Conservation (phyloP, 2,888 invertebrate genomes). For the Polydrusus tereticollis region DNA sequence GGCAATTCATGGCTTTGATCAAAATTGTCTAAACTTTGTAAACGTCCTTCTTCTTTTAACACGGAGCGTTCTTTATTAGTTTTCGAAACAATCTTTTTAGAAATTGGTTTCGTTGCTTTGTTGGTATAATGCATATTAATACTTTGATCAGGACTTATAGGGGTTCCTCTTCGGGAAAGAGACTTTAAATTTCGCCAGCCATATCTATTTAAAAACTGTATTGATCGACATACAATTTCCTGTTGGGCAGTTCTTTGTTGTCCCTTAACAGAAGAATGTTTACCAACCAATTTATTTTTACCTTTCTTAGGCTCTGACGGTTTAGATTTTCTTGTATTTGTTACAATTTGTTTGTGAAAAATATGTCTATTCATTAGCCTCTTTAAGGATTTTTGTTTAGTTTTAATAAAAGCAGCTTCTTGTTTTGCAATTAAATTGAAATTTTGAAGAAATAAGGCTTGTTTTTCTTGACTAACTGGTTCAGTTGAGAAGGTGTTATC, state of each 20-base stretch:
- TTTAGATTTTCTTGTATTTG: background rate
- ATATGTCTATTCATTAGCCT: background rate
- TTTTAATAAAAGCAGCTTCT: slow-evolving; percentile 13
- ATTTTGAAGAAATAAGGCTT: slow-evolving; percentile 21
- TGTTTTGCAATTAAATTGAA: slow-evolving; percentile 11
- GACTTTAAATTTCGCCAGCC: slow-evolving; percentile 15
- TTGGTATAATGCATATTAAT: too few relatives aligned
- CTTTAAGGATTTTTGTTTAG: background rate
- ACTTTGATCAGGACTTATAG: background rate
- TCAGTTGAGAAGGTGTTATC: background rate
- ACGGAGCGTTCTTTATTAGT: background rate
- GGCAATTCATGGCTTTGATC: background rate
- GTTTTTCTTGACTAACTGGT: background rate
- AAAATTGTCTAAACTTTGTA: background rate
- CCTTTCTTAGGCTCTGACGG: background rate
- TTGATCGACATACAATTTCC: background rate
- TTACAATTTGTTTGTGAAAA: background rate
- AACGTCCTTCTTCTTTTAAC: background rate
- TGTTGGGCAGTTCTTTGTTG: background rate
- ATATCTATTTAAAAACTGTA: slow-evolving; percentile 20
- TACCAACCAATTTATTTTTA: background rate
- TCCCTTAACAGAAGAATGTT: background rate
- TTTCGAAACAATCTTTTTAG: background rate
- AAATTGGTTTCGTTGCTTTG: background rate
- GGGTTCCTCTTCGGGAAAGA: slow-evolving; percentile 1